Evolutionary conservation across 1,140 invertebrate species (phyloP).

Genomic region (Bombyx mori): DNA sequence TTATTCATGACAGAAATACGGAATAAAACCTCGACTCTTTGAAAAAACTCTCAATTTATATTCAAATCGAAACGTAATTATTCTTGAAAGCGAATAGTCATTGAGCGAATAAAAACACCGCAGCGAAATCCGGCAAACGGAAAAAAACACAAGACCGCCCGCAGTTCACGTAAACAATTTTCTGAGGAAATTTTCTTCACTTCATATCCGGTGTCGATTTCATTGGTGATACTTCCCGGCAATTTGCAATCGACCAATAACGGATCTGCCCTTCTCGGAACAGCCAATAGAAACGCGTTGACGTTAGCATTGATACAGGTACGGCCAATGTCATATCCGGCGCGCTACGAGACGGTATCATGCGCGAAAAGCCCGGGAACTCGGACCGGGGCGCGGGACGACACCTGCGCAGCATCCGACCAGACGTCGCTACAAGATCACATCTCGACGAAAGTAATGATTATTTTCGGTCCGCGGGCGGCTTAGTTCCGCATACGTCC

Average conservation of each 20-base stretch:
- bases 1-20: too few relatives aligned
- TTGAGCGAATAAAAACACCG: conserved; percentile 29
- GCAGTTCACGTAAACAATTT: conserved; percentile 58
- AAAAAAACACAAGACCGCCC: conserved; percentile 41
- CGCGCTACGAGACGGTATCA: conserved; percentile 45
- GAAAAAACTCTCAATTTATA: neutral
- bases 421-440: conserved; percentile 54
- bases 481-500: conserved; percentile 57
- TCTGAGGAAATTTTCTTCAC: conserved; percentile 62
- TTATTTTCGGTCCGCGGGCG: conserved; percentile 62
- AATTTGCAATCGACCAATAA: conserved; percentile 39
- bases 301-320: conserved; percentile 39
- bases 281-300: conserved; percentile 34
- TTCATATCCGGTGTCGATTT: conserved; percentile 47
- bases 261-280: conserved; percentile 3
- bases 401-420: conserved; percentile 60
- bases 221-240: conserved; percentile 47
- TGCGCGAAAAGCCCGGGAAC: conserved; percentile 68
- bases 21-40: too few relatives aligned
- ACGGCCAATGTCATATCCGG: conserved; percentile 53
- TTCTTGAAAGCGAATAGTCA: conserved; percentile 31
- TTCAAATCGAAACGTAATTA: conserved; percentile 14
- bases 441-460: conserved; percentile 69
- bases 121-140: conserved; percentile 53
- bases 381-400: conserved; percentile 31